Conservation (phyloP, 1,140 invertebrate species). For the Drosophila insularis region DNA sequence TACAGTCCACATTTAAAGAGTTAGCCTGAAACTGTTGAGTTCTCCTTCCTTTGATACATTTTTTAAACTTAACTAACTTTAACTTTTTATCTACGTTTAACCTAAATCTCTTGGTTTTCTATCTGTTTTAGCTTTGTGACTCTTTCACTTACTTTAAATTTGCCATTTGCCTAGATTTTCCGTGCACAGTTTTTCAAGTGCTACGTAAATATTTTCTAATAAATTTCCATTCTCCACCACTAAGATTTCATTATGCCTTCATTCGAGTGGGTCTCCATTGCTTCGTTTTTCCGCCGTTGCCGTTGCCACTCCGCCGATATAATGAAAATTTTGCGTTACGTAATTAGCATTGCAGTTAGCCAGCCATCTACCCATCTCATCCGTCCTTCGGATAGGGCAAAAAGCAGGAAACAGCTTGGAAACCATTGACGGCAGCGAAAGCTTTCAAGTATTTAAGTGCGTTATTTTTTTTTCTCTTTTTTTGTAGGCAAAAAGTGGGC, state of each 20-base stretch:
- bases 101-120: not conserved
- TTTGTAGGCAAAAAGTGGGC: slow-evolving; percentile 33
- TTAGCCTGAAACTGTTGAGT: no score
- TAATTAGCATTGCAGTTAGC: slow-evolving; percentile 51
- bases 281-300: not conserved
- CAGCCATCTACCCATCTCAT: not conserved
- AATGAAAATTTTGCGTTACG: slow-evolving; percentile 54
- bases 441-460: slow-evolving; percentile 48
- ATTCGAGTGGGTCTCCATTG: slow-evolving; percentile 29
- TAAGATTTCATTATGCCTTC: slow-evolving; percentile 59
- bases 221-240: slow-evolving; percentile 45
- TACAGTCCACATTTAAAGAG: no score
- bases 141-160: slow-evolving; percentile 29
- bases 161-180: slow-evolving; percentile 45
- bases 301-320: slow-evolving; percentile 13
- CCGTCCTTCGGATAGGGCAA: not conserved
- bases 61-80: no score
- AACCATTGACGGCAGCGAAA: slow-evolving; percentile 9
- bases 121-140: not conserved
- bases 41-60: no score
- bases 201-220: slow-evolving; percentile 70
- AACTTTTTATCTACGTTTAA: not conserved
- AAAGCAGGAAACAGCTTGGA: slow-evolving; percentile 1
- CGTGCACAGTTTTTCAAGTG: slow-evolving; percentile 55
- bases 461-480: slow-evolving; percentile 17